A percentile compares a stretch with the other conserved stretches of the same genome.
phyloP scores from a whole-genome alignment of 2,113 vertebrate species.

The Larimichthys crocea region DNA sequence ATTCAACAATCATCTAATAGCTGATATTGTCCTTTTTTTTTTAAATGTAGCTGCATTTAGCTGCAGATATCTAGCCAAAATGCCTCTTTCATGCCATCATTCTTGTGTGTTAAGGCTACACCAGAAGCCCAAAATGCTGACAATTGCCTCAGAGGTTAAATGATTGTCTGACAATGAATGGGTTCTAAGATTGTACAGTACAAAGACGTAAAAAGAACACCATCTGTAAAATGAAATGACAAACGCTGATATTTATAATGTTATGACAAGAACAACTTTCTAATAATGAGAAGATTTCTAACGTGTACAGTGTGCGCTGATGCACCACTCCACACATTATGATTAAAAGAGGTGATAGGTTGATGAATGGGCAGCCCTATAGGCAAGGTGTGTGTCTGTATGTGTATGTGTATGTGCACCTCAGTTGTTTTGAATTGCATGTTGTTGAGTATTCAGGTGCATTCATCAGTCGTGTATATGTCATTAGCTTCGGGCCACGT shows the following conservation, averaged over 20 bases:
- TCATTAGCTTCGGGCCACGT: constrained; percentile 56
- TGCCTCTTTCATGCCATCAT: too few relatives aligned
- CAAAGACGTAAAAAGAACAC: neutral
- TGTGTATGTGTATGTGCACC: neutral
- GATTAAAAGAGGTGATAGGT: constrained; percentile 47
- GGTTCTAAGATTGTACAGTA: too few relatives aligned
- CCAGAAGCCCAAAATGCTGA: too few relatives aligned
- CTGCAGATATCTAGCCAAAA: too few relatives aligned
- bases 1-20: too few relatives aligned
- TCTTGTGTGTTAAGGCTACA: too few relatives aligned
- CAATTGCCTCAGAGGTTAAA: too few relatives aligned
- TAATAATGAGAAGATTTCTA: constrained; percentile 4
- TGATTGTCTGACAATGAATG: too few relatives aligned
- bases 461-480: constrained; percentile 51
- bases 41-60: too few relatives aligned
- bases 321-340: constrained; percentile 23
- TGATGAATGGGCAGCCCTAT: constrained; percentile 53
- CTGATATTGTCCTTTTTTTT: too few relatives aligned
- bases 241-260: constrained; percentile 3
- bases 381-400: constrained; percentile 17
- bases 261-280: neutral
- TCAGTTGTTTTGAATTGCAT: constrained; percentile 20
- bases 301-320: neutral
- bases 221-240: neutral
- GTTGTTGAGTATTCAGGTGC: constrained; percentile 27